phyloP scores from a whole-genome alignment of 2,113 vertebrate species.

The Trinectes maculatus region DNA sequence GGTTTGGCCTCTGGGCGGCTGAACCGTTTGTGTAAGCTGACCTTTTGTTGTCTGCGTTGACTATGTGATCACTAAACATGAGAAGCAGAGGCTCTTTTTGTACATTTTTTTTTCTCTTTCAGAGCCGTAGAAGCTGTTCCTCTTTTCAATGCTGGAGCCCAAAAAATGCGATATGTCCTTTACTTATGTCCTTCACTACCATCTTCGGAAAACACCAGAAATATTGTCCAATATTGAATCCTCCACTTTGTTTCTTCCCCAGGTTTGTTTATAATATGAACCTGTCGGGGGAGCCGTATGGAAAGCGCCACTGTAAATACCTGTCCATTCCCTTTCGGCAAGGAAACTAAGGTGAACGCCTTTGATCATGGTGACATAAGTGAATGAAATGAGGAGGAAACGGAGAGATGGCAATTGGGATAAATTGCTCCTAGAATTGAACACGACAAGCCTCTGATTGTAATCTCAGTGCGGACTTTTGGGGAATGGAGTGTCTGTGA shows the following conservation, averaged over 20 bases:
- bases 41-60: conserved; percentile 55
- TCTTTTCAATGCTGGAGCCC: background rate
- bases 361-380: conserved; percentile 75
- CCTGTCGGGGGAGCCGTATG: conserved; percentile 47
- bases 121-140: background rate
- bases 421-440: conserved; percentile 77
- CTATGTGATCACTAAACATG: conserved; percentile 48
- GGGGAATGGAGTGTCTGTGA: conserved; percentile 60
- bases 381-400: conserved; percentile 78
- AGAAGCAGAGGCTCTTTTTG: conserved; percentile 4
- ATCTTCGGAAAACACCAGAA: conserved; percentile 7
- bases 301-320: conserved; percentile 60
- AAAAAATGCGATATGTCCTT: background rate
- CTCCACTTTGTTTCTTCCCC: conserved; percentile 2
- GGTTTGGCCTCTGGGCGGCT: conserved; percentile 51
- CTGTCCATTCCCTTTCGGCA: conserved; percentile 43
- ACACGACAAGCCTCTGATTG: conserved; percentile 82
- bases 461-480: conserved; percentile 76
- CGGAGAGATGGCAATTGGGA: conserved; percentile 76
- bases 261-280: conserved; percentile 43
- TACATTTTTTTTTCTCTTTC: background rate
- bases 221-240: conserved; percentile 13
- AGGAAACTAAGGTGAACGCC: conserved; percentile 63
- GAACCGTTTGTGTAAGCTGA: conserved; percentile 52
- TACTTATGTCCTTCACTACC: background rate